Evolutionary conservation across 2,797 vertebrate species (phyloP).

Genomic region (Rhinogobio ventralis): DNA sequence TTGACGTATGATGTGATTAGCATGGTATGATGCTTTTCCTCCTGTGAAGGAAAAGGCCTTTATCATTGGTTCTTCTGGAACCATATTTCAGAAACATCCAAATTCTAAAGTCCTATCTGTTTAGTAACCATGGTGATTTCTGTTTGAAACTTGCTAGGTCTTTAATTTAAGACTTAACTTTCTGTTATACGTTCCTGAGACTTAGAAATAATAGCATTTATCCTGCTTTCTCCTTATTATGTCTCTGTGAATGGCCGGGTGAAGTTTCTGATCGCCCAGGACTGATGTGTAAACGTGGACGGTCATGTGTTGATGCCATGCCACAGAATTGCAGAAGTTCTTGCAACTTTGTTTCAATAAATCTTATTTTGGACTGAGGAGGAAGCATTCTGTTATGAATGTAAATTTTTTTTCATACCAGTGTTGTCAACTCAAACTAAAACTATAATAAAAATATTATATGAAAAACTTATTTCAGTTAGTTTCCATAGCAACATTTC

Average conservation of each 20-base stretch:
- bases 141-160: slow-evolving; percentile 3
- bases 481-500: neutral
- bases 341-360: neutral
- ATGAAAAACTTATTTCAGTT: neutral
- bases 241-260: neutral
- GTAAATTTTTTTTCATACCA: neutral
- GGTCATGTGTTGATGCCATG: slow-evolving; percentile 2
- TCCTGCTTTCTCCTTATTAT: slow-evolving; percentile 13
- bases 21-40: slow-evolving; percentile 71
- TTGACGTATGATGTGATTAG: slow-evolving; percentile 72
- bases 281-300: slow-evolving; percentile 7
- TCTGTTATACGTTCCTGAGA: neutral
- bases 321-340: neutral
- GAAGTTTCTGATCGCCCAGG: neutral
- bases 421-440: neutral
- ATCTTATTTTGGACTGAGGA: neutral
- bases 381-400: neutral
- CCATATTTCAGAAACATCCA: neutral
- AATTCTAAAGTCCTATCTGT: slow-evolving; percentile 3
- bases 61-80: neutral
- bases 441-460: neutral
- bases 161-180: slow-evolving; percentile 24
- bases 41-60: slow-evolving; percentile 58
- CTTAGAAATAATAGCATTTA: slow-evolving; percentile 18
- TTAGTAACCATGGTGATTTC: slow-evolving; percentile 4